Conservation (phyloP, 2,113 vertebrate genomes). For the Psittacula cyanocephala region DNA sequence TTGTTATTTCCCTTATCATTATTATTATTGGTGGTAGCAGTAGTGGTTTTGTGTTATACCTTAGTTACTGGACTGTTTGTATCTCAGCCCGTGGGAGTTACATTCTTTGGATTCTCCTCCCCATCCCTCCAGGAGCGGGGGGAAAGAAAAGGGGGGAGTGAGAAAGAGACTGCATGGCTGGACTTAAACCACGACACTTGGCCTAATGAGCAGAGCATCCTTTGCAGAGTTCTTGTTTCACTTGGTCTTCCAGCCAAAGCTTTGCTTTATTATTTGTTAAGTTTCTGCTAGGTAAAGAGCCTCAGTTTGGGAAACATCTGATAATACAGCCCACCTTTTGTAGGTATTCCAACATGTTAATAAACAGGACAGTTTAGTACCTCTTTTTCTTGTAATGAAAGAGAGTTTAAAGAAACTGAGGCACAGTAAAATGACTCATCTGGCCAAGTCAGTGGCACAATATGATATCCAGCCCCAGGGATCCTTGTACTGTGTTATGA, state of each 20-base stretch:
- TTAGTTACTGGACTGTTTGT: no score
- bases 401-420: background rate
- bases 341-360: background rate
- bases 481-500: background rate
- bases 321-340: background rate
- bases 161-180: no score
- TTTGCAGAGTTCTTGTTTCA: background rate
- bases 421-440: background rate
- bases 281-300: background rate
- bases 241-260: background rate
- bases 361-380: background rate
- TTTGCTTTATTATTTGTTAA: background rate
- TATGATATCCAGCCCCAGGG: background rate
- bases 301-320: background rate
- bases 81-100: no score
- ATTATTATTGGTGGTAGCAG: no score
- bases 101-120: no score
- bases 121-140: no score
- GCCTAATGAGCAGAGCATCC: no score
- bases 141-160: no score
- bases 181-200: background rate
- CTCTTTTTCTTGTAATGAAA: background rate
- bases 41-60: no score
- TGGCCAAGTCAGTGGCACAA: background rate
- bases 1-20: no score